Evolutionary conservation across 1,140 invertebrate genomes (phyloP), one percentile per base, ranked within the genome.

Genomic region (Bombyx mandarina): DNA sequence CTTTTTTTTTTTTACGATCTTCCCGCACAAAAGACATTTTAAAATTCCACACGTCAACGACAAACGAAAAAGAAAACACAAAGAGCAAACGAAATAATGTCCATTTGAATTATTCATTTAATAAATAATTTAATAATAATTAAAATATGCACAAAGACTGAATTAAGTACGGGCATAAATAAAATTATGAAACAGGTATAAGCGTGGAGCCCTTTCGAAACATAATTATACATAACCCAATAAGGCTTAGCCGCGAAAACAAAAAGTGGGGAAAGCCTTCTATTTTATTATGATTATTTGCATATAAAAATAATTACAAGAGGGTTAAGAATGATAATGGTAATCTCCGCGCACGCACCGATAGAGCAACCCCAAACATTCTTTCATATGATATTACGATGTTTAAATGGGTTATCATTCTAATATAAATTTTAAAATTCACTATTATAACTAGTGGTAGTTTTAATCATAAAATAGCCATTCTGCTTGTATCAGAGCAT

Each of bases 201-300:
- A 51, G 54, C 46, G 52, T 47, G 43, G 44, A 35, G 1, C 62
- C 65, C 61, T 67, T 58, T 55, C 51, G 57, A 67, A 70, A 70
- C 65, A 69, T 70, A 67, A 73, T 73, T 70, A 72, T 62, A 60
- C 53, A 65, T 69, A 73, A 73, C 70, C 65, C 65, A 73, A 73
- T 73, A 70, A 73, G 52, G 53, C 58, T 58, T 48, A 45, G 44
- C 56, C 59, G 57, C 62, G 26, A 35, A 65, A 58, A 73, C 65
- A 66, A 67, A 65, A 73, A 64, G 57, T 58, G 60, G 49, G 58
- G 58, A 62, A 63, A 73, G 55, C 67, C 48, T 58, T 63, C 54
- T 61, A 73, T 73, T 70, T 70, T 70, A 67, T 73, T 73, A 73
- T 70, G 60, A 73, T 73, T 70, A 73, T 73, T 73, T 70, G 70